A percentile compares a stretch with the other conserved stretches of the same genome.
Conservation (phyloP, 2,888 invertebrate genomes). For the Brenthis daphne region DNA sequence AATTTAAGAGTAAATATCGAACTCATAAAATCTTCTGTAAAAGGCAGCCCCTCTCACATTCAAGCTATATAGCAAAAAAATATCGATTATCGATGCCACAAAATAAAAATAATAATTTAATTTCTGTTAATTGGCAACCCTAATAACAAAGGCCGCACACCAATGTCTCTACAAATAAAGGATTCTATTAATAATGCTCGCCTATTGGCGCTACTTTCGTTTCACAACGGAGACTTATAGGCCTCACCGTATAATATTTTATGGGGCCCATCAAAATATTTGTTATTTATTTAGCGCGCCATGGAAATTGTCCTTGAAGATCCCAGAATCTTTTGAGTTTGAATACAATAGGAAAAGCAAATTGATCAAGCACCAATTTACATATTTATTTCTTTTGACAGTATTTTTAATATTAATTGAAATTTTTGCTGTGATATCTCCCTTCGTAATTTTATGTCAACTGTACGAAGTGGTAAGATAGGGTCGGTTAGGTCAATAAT, state of each 20-base stretch:
- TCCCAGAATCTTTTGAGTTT: conserved; percentile 25
- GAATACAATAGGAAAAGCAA: conserved; percentile 31
- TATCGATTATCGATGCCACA: not conserved
- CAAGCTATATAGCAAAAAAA: too few species aligned
- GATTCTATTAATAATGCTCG: conserved; percentile 45
- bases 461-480: not conserved
- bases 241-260: conserved; percentile 44
- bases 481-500: not conserved
- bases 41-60: too few species aligned
- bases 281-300: conserved; percentile 46
- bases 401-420: conserved; percentile 25
- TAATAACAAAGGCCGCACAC: conserved; percentile 32
- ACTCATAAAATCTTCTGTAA: too few species aligned
- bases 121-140: conserved; percentile 27
- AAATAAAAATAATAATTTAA: not conserved
- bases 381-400: conserved; percentile 28
- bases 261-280: conserved; percentile 46
- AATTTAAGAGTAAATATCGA: too few species aligned
- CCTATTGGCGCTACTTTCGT: conserved; percentile 41
- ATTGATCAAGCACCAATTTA: conserved; percentile 33
- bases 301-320: conserved; percentile 31
- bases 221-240: conserved; percentile 37
- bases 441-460: conserved; percentile 14
- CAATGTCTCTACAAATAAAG: conserved; percentile 41
- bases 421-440: conserved; percentile 18